Percentiles rank a stretch among this genome's conserved stretches.
These are phyloP conservation scores for Zoanthus sociatus DNA, from an alignment of 92 coral and sea anemone species.

Conservation along the genomic window DNA sequence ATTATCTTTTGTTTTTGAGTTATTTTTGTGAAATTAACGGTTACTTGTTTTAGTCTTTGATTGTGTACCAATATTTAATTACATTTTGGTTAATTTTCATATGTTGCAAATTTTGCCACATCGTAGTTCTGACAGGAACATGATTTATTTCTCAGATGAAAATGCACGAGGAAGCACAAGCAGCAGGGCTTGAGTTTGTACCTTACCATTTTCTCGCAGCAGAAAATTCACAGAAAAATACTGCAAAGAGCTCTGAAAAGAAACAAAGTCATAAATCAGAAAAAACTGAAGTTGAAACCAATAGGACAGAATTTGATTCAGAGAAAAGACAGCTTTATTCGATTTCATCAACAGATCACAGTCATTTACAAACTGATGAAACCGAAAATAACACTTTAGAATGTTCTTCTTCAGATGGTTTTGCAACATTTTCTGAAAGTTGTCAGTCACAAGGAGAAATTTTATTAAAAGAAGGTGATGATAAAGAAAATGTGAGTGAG, in stretches of 20 bases:
- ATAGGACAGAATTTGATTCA: not conserved
- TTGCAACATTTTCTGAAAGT: not conserved
- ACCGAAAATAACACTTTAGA: not conserved
- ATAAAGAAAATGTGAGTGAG: not conserved
- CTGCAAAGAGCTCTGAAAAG: not conserved
- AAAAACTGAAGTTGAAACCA: not conserved
- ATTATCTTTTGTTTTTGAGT: no score
- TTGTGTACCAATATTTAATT: no score
- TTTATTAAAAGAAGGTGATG: not conserved
- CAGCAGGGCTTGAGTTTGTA: constrained; percentile 68
- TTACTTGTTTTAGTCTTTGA: no score
- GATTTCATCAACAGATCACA: not conserved
- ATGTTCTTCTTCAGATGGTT: not conserved
- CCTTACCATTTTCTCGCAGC: constrained; percentile 45
- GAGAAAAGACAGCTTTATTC: not conserved
- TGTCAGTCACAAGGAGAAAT: not conserved
- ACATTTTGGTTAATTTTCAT: no score
- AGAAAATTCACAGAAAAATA: not conserved
- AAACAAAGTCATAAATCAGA: constrained; percentile 8
- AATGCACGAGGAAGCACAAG: constrained; percentile 58
- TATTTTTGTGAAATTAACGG: no score
- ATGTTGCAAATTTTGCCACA: not conserved
- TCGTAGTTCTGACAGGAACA: not conserved
- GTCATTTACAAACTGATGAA: not conserved
- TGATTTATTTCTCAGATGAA: constrained; percentile 46